Evolutionary conservation across 35 echinoderm and acorn worm genomes (phyloP), one percentile per base, ranked within the genome.

Genomic region (Patiria miniata): DNA sequence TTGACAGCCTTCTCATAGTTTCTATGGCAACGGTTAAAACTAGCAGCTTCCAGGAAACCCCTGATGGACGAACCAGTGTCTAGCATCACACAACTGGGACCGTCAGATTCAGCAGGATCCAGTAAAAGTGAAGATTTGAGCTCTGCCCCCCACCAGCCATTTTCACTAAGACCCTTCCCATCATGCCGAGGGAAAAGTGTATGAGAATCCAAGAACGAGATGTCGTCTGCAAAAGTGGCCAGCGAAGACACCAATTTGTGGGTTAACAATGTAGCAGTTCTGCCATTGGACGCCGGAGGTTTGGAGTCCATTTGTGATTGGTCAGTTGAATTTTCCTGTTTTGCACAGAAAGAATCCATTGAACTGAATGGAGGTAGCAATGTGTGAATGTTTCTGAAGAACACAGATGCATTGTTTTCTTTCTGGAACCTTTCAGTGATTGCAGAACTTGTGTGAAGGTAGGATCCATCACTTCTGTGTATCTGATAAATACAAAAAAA

Each of bases 111-210:
- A 0, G 65, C 14, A 73, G 65, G 34, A 32, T 73, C 65, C 7
- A 73, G 65, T 36, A 23, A 32, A 34, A 73, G 26, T 22, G 22
- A 18, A 28, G 85, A 23, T 26, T 36, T 78, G 23, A 78, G 29
- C 17, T 87, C 36, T 26, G 47, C 65, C 30, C 73, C 50, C 85
- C 85, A 87, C 85, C 85, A 87, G 5, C 34, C 76, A 17, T 14
- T 15, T 18, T 55, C 85, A n/a, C 52, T 53, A 7, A 28, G 4
- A 32, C 21, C 17, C 39, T 87, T 79, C 52, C 85, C 47, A 79
- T 44, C 78, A 9, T 56, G 29, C 4, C 8, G 65, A 73, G 65
- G 26, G 65, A 14, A 73, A 30, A 73, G 34, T 47, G 42, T 47
- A 30, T 73, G 65, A 34, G 65, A 22, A 30, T 73, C 65, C 19